Conservation (phyloP, 2,797 vertebrate species). For the Coracias cyanogaster region DNA sequence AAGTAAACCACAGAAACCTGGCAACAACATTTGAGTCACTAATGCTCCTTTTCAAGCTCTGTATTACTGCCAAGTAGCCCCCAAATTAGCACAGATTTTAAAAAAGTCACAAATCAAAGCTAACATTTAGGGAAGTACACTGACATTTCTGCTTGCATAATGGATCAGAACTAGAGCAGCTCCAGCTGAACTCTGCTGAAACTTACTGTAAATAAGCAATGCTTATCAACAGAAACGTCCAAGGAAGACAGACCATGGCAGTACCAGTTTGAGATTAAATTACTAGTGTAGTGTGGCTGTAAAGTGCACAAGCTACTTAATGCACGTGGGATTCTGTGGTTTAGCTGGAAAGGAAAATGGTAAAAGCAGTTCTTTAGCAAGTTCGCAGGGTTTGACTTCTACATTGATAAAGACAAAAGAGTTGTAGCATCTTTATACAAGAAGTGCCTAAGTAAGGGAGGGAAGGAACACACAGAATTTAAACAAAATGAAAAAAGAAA, state of each 20-base stretch:
- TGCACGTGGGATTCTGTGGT: neutral
- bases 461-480: neutral
- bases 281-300: neutral
- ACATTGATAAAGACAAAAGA: neutral
- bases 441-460: neutral
- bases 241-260: neutral
- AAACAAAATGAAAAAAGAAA: neutral
- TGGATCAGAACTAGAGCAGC: neutral
- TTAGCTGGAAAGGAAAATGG: neutral
- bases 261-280: neutral
- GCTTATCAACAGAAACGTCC: neutral
- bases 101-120: neutral
- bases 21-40: neutral
- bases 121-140: neutral
- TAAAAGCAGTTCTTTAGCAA: neutral
- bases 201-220: neutral
- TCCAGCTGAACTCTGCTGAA: neutral
- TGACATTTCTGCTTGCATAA: neutral
- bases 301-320: neutral
- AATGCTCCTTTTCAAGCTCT: neutral
- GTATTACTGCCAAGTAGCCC: neutral
- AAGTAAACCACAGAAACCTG: constrained; percentile 57
- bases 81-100: constrained; percentile 10
- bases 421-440: neutral
- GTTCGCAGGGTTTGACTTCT: neutral